phyloP scores from a whole-genome alignment of 2,113 vertebrate genomes.

The Cranoglanis bouderius region DNA sequence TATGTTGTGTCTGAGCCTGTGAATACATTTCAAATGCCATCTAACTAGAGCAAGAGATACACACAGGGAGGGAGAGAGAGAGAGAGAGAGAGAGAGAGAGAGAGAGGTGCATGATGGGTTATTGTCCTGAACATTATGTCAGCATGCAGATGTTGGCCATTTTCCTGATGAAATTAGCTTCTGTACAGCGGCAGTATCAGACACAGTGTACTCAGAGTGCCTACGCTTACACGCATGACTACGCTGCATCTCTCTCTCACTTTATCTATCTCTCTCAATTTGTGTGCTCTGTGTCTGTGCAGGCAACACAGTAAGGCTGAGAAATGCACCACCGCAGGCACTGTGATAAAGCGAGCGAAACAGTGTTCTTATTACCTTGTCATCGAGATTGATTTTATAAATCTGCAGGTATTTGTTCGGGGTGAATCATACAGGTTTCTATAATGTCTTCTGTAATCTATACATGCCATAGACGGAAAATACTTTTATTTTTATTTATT shows the following conservation, averaged over 20 bases:
- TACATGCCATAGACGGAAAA: background rate
- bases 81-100: background rate
- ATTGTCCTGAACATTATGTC: slow-evolving; percentile 35
- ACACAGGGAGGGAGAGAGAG: slow-evolving; percentile 1
- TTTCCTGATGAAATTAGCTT: slow-evolving; percentile 34
- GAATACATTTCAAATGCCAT: slow-evolving; percentile 38
- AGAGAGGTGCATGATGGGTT: background rate
- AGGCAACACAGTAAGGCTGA: slow-evolving; percentile 8
- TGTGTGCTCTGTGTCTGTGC: slow-evolving; percentile 2
- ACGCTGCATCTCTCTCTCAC: background rate
- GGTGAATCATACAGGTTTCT: slow-evolving; percentile 4
- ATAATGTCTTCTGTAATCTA: background rate
- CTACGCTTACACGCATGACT: background rate
- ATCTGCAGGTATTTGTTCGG: background rate
- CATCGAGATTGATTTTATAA: background rate
- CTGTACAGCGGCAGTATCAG: slow-evolving; percentile 4
- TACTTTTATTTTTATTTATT: background rate
- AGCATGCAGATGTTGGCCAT: slow-evolving; percentile 34
- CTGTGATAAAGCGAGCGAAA: slow-evolving; percentile 10
- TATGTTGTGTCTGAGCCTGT: slow-evolving; percentile 21
- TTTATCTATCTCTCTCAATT: background rate
- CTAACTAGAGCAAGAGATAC: background rate
- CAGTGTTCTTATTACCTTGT: background rate
- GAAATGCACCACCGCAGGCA: slow-evolving; percentile 17
- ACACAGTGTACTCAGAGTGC: background rate